Percentiles rank a stretch among this genome's conserved stretches.
phyloP scores from a whole-genome alignment of 2,888 invertebrate genomes.

The Cetonia aurata region DNA sequence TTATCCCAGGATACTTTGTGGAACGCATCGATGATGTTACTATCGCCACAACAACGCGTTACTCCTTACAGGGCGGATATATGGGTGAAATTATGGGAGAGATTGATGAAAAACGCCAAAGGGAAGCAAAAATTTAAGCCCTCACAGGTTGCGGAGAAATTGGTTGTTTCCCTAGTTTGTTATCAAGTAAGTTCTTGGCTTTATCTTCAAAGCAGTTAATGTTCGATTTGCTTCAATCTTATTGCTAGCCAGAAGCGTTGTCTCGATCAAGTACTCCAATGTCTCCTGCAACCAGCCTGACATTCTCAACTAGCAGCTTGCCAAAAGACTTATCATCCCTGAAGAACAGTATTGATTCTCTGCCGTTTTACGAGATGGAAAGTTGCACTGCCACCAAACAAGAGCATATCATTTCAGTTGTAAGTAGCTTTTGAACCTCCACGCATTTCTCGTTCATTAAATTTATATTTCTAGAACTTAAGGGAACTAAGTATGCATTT shows the following conservation, averaged over 20 bases:
- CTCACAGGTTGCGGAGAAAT: slow-evolving; percentile 80
- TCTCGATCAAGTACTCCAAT: slow-evolving; percentile 88
- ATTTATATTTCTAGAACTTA: slow-evolving; percentile 73
- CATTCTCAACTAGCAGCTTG: slow-evolving; percentile 61
- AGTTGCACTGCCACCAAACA: slow-evolving; percentile 90
- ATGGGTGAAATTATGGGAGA: slow-evolving; percentile 87
- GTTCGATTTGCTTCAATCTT: neutral
- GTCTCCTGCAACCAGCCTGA: slow-evolving; percentile 75
- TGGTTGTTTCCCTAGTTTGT: slow-evolving; percentile 84
- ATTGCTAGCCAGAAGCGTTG: slow-evolving; percentile 81
- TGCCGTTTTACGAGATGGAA: slow-evolving; percentile 87
- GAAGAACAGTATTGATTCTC: slow-evolving; percentile 68
- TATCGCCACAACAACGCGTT: slow-evolving; percentile 86
- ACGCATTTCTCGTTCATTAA: no score
- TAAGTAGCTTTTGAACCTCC: slow-evolving; percentile 61
- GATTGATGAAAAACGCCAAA: slow-evolving; percentile 73
- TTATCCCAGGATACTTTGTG: slow-evolving; percentile 82
- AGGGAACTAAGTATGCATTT: slow-evolving; percentile 89
- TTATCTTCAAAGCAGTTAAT: neutral
- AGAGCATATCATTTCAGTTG: slow-evolving; percentile 89
- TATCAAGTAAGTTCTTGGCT: slow-evolving; percentile 73
- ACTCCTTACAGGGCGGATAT: slow-evolving; percentile 86
- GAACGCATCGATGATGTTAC: slow-evolving; percentile 85
- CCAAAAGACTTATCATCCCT: slow-evolving; percentile 68
- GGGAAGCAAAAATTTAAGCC: slow-evolving; percentile 76